Percentiles rank a stretch among this genome's conserved stretches.
These are phyloP conservation scores for Platycheirus albimanus DNA, from an alignment of 2,888 invertebrate genomes.

Conservation along the genomic window DNA sequence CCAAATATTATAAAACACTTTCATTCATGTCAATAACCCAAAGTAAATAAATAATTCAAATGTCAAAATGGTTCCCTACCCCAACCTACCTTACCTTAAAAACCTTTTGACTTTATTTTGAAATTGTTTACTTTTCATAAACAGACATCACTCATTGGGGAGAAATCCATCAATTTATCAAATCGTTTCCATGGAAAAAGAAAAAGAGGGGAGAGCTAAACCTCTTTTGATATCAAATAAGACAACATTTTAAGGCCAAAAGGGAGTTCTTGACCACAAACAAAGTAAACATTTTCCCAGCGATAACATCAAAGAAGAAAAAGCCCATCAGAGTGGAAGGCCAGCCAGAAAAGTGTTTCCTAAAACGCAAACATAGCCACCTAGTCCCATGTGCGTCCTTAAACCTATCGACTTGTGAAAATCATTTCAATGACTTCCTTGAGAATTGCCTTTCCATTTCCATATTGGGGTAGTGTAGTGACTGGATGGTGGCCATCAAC, in stretches of 20 bases:
- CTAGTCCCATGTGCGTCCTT: constrained; percentile 42
- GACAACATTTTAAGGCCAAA: constrained; percentile 28
- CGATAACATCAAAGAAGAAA: constrained; percentile 56
- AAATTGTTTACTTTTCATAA: constrained; percentile 50
- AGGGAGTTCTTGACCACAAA: constrained; percentile 51
- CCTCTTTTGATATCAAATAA: constrained; percentile 42
- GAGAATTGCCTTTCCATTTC: constrained; percentile 40
- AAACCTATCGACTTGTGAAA: constrained; percentile 46
- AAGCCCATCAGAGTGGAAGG: constrained; percentile 39
- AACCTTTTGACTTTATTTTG: neutral
- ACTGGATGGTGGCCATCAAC: constrained; percentile 28
- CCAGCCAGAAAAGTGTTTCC: constrained; percentile 55
- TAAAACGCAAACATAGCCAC: constrained; percentile 48
- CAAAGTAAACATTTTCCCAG: constrained; percentile 49
- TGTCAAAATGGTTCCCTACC: constrained; percentile 26
- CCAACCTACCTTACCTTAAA: neutral
- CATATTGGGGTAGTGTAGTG: neutral
- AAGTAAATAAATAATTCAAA: constrained; percentile 34
- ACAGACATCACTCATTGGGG: constrained; percentile 4
- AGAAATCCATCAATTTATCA: constrained; percentile 43
- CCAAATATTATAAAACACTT: too few species aligned
- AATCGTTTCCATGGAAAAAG: constrained; percentile 16
- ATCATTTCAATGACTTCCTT: constrained; percentile 50
- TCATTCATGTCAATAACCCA: too few species aligned
- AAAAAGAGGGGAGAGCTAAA: constrained; percentile 4